phyloP scores from a whole-genome alignment of 2,797 vertebrate genomes.

The Tarsius wallacei region DNA sequence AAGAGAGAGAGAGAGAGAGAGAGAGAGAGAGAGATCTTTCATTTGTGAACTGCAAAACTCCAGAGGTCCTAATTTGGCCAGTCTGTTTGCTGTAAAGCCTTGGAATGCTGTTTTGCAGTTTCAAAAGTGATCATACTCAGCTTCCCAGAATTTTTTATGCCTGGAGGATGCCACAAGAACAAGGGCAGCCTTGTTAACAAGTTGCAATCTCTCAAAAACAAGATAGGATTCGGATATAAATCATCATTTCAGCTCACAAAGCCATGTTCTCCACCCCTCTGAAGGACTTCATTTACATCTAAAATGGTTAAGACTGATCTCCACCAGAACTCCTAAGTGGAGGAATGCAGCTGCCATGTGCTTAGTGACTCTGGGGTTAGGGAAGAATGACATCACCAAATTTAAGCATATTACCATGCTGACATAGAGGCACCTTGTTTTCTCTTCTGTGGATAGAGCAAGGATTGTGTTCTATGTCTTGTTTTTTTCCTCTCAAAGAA shows the following conservation, averaged over 20 bases:
- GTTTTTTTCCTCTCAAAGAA: conserved; percentile 94
- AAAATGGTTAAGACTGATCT: conserved; percentile 95
- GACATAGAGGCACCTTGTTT: conserved; percentile 99
- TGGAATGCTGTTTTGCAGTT: conserved; percentile 94
- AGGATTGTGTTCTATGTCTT: conserved; percentile 93
- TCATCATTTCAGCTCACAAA: conserved; percentile 97
- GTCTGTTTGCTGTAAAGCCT: conserved; percentile 91
- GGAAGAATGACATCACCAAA: conserved; percentile 96
- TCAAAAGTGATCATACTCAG: conserved; percentile 96
- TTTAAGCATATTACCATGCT: conserved; percentile 95
- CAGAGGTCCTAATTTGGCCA: conserved; percentile 90
- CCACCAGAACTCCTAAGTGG: conserved; percentile 92
- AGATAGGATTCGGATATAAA: conserved; percentile 98
- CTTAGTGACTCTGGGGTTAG: conserved; percentile 97
- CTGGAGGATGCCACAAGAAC: conserved; percentile 95
- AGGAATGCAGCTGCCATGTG: conserved; percentile 96
- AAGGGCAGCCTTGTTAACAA: conserved; percentile 96
- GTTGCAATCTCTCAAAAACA: conserved; percentile 92
- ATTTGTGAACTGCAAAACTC: conserved; percentile 88
- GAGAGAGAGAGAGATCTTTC: conserved; percentile 69
- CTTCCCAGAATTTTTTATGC: conserved; percentile 95
- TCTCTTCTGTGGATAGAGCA: conserved; percentile 92
- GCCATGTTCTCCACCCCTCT: conserved; percentile 95
- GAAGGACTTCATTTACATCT: conserved; percentile 95
- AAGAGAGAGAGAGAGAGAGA: conserved; percentile 46